Evolutionary conservation across 2,888 invertebrate genomes (phyloP), one percentile per base, ranked within the genome.

Genomic region (Anaspis maculata): DNA sequence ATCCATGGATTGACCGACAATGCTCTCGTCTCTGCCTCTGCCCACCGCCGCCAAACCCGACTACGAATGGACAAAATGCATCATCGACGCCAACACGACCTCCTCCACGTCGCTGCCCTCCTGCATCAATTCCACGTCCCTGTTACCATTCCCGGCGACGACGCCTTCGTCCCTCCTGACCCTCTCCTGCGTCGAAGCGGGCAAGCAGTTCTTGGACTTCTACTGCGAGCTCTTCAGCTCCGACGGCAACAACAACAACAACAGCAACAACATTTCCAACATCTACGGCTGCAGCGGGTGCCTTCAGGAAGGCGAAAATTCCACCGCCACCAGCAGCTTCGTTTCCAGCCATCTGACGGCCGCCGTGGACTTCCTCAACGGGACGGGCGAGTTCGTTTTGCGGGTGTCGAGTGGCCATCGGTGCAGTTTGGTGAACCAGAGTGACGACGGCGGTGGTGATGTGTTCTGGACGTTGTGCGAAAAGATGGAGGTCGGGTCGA

Each of bases 391-490:
- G 23, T 51, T 56, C 30, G 40, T 54, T 25, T 43, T 56, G 28
- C 45, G 49, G 12, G 41, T 45, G 3, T 41, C 27, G 7, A 36
- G 29, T 19, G 16, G 27, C 31, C 37, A 39, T 19, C 40, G 52
- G 48, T 57, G 58, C 35, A 44, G 39, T 38, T 43, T 54, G 27
- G 41, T 50, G 30, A 56, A 51, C 41, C 38, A 37, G 27, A 51
- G 48, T 44, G n/a, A n/a, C n/a, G n/a, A n/a, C n/a, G n/a, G n/a
- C n/a, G n/a, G n/a, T n/a, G 52, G 42, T 21, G 46, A 50, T 25
- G 46, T 55, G 39, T 51, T 44, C 27, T 57, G 55, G 56, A 54
- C 51, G 46, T 59, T 57, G 34, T 42, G 47, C 16, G 35, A 36
- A 28, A 22, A 32, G 23, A n/a, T n/a, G n/a, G n/a, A n/a, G n/a